A percentile compares a stretch with the other conserved stretches of the same genome.
phyloP scores from a whole-genome alignment of 2,113 vertebrate species.

The Elachura formosa region DNA sequence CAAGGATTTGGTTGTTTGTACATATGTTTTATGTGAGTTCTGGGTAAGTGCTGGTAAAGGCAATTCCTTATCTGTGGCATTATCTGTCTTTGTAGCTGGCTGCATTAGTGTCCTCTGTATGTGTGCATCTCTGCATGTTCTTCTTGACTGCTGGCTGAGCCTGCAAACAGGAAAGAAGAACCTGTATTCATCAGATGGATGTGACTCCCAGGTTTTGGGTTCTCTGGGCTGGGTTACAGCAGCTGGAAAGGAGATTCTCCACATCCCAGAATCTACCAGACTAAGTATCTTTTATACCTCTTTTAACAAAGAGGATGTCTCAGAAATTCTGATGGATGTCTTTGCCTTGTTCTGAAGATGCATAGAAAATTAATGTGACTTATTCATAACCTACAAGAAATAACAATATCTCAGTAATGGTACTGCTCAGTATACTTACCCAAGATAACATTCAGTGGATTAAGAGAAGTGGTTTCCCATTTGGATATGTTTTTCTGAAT shows the following conservation, averaged over 20 bases:
- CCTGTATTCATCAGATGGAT: neutral
- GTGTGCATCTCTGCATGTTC: neutral
- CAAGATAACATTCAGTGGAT: neutral
- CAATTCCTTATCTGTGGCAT: neutral
- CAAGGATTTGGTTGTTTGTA: neutral
- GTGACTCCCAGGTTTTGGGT: neutral
- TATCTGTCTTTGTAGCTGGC: neutral
- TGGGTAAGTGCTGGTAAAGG: neutral
- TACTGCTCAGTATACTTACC: neutral
- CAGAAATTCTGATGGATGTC: neutral
- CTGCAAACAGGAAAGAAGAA: neutral
- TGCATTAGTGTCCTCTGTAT: neutral
- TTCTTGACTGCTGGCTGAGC: neutral
- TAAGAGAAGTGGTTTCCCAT: neutral
- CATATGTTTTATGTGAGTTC: neutral
- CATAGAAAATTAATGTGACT: neutral
- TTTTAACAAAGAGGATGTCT: neutral
- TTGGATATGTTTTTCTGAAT: neutral
- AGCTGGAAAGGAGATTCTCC: neutral
- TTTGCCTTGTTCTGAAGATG: neutral
- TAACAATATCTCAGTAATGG: neutral
- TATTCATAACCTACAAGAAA: neutral
- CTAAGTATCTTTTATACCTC: rapidly evolving
- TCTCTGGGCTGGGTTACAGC: neutral
- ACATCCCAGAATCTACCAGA: neutral